Base-by-base conservation (phyloP, 2,888 invertebrate genomes). In the Lasioglossum pauxillum region DNA sequence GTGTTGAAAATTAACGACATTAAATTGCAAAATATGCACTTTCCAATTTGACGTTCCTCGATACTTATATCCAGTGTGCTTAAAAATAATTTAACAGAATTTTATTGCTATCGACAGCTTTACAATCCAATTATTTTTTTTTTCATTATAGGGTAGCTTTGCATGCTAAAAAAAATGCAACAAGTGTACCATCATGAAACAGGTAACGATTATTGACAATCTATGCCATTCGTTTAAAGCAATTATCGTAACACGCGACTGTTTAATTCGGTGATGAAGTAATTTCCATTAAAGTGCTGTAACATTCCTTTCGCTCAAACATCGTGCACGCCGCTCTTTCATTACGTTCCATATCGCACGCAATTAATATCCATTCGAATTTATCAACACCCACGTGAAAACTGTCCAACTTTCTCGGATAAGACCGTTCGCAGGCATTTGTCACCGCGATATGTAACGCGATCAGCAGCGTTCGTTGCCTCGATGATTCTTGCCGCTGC, bases 351-450 rank as follows among this genome's bases (percentile, higher is more conserved):
- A 46, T 73, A 73, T 73, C 46, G 46, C 72, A 27, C 27, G 41
- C 46, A 27, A 73, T 73, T 73, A 72, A 72, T 72, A 44, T 27
- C 72, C 44, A 73, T 73, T 73, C 27, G 31, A 73, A 73, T 73
- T 73, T 73, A 73, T 73, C 44, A 73, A 73, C 72, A 27, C 44
- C 72, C 27, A 31, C 44, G 44, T 46, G 72, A 19, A 73, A 46
- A 73, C 44, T 46, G 72, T 73, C 46, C 44, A 46, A 73, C 44
- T 73, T 73, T 46, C 44, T 73, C 72, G 44, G 46, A 73, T 73
- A 73, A 73, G 72, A 46, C 16, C 31, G n/a, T 16, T n/a, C 72
- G 46, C 72, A 8, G 27, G 2, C 72, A 46, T 73, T 73, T 46
- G 46, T 73, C 72, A 73, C 27, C 72, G 31, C 23, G 27, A 31